Conservation (phyloP, 2,113 vertebrate species). For the Siniperca knerii region DNA sequence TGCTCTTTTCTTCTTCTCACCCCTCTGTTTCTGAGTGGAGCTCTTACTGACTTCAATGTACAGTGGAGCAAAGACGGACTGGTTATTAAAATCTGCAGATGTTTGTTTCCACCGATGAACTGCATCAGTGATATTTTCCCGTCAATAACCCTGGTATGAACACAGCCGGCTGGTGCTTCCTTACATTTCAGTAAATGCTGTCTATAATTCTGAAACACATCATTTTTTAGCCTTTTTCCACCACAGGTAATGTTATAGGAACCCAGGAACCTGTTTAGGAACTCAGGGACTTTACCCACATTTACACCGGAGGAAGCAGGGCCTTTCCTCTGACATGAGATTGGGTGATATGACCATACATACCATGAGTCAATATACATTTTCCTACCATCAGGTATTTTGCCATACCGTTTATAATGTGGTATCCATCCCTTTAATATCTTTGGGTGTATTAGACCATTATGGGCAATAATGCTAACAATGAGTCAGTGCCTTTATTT, state of each 20-base stretch:
- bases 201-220: not conserved
- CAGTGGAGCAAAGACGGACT: not conserved
- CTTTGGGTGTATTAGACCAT: too few species aligned
- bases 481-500: too few species aligned
- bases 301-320: not conserved
- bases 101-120: not conserved
- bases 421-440: too few species aligned
- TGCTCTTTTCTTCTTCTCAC: conserved; percentile 5
- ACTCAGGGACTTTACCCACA: not conserved
- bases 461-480: too few species aligned
- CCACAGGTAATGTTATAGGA: not conserved
- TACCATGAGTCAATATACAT: too few species aligned
- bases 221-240: not conserved
- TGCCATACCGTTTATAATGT: too few species aligned
- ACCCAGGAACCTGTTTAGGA: not conserved
- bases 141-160: too few species aligned
- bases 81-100: not conserved
- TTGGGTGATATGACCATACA: not conserved
- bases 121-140: not conserved
- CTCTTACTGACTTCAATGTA: not conserved
- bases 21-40: conserved; percentile 11
- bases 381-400: too few species aligned
- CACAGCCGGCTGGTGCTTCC: not conserved
- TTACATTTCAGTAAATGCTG: not conserved
- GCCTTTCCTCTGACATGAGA: not conserved